phyloP scores from a whole-genome alignment of 2,113 vertebrate genomes.

The Protobothrops flavoviridis region DNA sequence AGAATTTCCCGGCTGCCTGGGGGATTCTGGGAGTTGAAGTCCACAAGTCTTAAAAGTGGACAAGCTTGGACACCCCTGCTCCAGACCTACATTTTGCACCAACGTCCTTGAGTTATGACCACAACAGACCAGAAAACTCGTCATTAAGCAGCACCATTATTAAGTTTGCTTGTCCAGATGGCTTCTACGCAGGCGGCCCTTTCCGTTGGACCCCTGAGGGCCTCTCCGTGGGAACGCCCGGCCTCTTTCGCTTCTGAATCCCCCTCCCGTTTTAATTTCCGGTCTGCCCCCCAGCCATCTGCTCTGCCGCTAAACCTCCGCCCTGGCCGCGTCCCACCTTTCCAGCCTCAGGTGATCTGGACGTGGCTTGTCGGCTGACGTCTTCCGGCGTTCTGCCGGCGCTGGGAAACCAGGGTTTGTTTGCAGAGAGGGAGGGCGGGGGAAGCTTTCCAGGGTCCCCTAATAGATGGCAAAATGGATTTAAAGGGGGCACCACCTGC shows the following conservation, averaged over 20 bases:
- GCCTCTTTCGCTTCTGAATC: not conserved
- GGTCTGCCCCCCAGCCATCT: rapidly evolving
- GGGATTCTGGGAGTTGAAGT: not conserved
- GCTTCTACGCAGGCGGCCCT: not conserved
- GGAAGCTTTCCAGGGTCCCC: rapidly evolving
- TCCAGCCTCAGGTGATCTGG: not conserved
- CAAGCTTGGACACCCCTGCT: not conserved
- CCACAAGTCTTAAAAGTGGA: not conserved
- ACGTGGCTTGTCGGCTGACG: not conserved
- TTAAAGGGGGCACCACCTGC: too few relatives aligned
- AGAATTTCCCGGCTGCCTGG: not conserved
- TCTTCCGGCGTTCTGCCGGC: not conserved
- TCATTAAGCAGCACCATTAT: not conserved
- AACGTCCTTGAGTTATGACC: not conserved
- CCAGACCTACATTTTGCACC: not conserved
- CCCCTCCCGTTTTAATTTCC: not conserved
- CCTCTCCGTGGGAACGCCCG: not conserved
- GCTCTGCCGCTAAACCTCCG: rapidly evolving
- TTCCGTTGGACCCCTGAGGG: not conserved
- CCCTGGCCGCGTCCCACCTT: not conserved
- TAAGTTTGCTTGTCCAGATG: not conserved
- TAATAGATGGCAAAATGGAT: not conserved
- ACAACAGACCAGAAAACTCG: not conserved
- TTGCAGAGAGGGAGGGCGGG: not conserved
- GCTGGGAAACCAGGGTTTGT: conserved; percentile 16